phyloP scores from a whole-genome alignment of 2,797 vertebrate genomes.

The Chromis chromis region DNA sequence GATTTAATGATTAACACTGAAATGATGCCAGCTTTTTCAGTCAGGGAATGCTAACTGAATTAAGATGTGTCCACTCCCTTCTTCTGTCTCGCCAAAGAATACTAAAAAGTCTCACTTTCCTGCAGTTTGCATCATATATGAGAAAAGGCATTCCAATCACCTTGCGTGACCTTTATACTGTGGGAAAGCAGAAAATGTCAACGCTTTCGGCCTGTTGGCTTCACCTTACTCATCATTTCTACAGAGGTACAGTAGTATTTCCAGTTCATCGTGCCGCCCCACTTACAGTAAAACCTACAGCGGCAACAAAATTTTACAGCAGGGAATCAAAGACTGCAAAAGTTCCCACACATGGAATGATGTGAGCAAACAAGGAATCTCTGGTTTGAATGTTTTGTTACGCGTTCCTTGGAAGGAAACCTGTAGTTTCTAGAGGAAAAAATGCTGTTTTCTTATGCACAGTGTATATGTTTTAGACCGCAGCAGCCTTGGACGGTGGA shows the following conservation, averaged over 20 bases:
- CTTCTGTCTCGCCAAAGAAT: too few species aligned
- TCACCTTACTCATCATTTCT: slow-evolving; percentile 42
- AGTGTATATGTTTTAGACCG: slow-evolving; percentile 54
- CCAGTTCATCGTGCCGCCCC: slow-evolving; percentile 20
- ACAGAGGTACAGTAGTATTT: slow-evolving; percentile 8
- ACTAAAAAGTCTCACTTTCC: too few species aligned
- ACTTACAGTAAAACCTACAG: slow-evolving; percentile 20
- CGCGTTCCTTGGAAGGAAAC: slow-evolving; percentile 18
- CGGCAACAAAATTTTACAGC: slow-evolving; percentile 17
- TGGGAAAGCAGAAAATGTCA: slow-evolving; percentile 44
- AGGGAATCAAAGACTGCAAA: slow-evolving; percentile 17
- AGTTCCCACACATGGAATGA: slow-evolving; percentile 22
- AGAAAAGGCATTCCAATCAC: slow-evolving; percentile 24
- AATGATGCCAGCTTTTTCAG: slow-evolving; percentile 28
- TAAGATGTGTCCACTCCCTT: slow-evolving; percentile 21
- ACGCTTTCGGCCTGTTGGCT: slow-evolving; percentile 9
- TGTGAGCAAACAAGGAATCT: slow-evolving; percentile 34
- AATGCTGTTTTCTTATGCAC: slow-evolving; percentile 1
- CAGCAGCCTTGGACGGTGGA: slow-evolving; percentile 16
- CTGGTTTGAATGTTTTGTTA: slow-evolving; percentile 42
- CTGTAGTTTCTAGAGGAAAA: slow-evolving; percentile 2
- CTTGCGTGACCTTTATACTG: slow-evolving; percentile 24
- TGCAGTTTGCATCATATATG: neutral
- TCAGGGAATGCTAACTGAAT: slow-evolving; percentile 17
- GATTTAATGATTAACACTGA: slow-evolving; percentile 44